phyloP scores from a whole-genome alignment of 2,113 vertebrate species.

The Mobula hypostoma region DNA sequence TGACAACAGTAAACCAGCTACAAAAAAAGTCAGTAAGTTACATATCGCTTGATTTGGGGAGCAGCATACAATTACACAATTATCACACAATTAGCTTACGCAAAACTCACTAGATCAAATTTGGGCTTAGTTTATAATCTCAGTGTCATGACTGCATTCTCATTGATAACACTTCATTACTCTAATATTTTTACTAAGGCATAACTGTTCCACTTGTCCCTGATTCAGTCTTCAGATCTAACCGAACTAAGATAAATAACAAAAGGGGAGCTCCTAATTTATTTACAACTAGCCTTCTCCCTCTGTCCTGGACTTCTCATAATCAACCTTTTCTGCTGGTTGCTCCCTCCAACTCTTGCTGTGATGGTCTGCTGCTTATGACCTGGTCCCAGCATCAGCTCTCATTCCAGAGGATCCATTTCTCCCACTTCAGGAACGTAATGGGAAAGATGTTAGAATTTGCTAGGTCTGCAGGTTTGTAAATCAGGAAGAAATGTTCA shows the following conservation, averaged over 20 bases:
- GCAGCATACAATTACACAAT: neutral
- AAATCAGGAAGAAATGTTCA: slow-evolving; percentile 4
- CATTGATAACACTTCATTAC: too few relatives aligned
- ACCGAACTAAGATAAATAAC: neutral
- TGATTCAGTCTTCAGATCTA: neutral
- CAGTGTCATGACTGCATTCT: neutral
- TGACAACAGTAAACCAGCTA: too few relatives aligned
- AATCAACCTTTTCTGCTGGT: neutral
- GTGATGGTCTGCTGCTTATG: neutral
- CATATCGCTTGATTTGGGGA: neutral
- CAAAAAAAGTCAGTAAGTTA: neutral
- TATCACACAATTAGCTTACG: too few relatives aligned
- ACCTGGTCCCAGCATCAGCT: neutral
- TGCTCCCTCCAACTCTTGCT: neutral
- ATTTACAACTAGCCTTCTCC: neutral
- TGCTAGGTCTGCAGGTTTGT: neutral
- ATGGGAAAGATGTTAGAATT: neutral
- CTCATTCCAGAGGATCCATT: neutral
- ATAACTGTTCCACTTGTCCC: neutral
- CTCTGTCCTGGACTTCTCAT: neutral
- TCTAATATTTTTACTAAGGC: neutral
- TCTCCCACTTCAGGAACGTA: too few relatives aligned
- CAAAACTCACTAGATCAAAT: too few relatives aligned
- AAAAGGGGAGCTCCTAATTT: neutral
- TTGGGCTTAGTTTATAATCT: too few relatives aligned